A percentile compares a stretch with the other conserved stretches of the same genome.
Evolutionary conservation across 2,113 vertebrate genomes (phyloP).

Genomic region (Panurus biarmicus): DNA sequence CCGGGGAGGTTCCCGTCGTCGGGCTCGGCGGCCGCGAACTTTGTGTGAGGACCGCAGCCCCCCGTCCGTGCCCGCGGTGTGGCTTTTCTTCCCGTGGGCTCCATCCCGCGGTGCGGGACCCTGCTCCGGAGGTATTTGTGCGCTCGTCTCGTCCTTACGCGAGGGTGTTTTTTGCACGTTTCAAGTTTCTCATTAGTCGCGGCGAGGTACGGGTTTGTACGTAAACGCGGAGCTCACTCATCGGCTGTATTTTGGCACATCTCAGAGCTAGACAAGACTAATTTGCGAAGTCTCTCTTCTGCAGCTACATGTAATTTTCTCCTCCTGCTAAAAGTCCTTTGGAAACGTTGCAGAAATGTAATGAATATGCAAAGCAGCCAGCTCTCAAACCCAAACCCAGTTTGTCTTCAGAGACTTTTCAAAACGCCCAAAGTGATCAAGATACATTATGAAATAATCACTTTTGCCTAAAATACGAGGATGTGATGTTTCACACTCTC

Average conservation of each 20-base stretch:
- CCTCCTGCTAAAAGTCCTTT: slow-evolving; percentile 20
- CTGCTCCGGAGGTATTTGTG: not conserved
- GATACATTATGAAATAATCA: slow-evolving; percentile 22
- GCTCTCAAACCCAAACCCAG: not conserved
- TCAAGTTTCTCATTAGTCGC: not conserved
- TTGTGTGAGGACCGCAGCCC: not conserved
- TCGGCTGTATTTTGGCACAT: slow-evolving; percentile 33
- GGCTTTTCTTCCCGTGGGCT: not conserved
- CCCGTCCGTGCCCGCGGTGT: not conserved
- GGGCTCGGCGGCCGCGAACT: not conserved
- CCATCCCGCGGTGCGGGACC: not conserved
- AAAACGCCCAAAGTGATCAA: slow-evolving; percentile 25
- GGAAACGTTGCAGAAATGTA: slow-evolving; percentile 17
- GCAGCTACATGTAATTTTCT: slow-evolving; percentile 39
- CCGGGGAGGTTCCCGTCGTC: not conserved
- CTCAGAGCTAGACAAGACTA: slow-evolving; percentile 39
- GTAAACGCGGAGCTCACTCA: not conserved
- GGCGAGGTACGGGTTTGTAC: not conserved
- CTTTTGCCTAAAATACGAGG: slow-evolving; percentile 2
- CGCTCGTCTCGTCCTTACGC: not conserved
- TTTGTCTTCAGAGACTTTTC: slow-evolving; percentile 37
- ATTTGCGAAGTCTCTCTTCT: slow-evolving; percentile 16
- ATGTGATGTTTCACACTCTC: not conserved
- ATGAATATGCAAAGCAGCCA: slow-evolving; percentile 46
- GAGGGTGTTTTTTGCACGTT: not conserved